Percentiles rank a stretch among this genome's conserved stretches.
Conservation (phyloP, 2,797 vertebrate species). For the Lutra lutra region DNA sequence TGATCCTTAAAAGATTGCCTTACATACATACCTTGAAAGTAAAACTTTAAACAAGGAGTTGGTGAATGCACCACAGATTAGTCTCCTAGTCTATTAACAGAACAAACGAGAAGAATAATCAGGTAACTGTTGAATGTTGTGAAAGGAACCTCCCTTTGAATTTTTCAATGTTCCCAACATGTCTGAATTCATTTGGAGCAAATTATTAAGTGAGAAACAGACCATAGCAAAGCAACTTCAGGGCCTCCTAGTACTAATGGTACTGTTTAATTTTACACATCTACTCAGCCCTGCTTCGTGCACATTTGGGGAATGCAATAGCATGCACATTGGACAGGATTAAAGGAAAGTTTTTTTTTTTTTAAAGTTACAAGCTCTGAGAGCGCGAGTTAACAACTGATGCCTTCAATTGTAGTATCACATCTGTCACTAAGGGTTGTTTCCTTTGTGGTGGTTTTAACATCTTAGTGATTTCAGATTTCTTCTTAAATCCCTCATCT, state of each 20-base stretch:
- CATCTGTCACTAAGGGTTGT: not conserved
- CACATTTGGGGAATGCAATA: constrained; percentile 68
- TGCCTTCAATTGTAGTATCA: not conserved
- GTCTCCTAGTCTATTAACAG: not conserved
- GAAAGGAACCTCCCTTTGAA: constrained; percentile 60
- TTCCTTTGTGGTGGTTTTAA: constrained; percentile 8
- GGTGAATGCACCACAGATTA: not conserved
- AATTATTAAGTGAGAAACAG: constrained; percentile 71
- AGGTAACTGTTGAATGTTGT: not conserved
- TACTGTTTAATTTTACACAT: constrained; percentile 75
- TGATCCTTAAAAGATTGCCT: not conserved
- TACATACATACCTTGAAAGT: not conserved
- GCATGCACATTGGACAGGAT: constrained; percentile 61
- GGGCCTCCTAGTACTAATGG: constrained; percentile 68
- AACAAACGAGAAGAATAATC: not conserved
- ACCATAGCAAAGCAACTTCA: constrained; percentile 61
- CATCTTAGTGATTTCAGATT: not conserved
- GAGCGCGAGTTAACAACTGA: not conserved
- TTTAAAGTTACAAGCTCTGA: not conserved
- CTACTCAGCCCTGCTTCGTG: constrained; percentile 71
- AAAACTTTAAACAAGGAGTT: constrained; percentile 31
- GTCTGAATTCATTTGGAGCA: constrained; percentile 66
- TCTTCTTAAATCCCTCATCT: not conserved
- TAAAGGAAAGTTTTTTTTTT: constrained; percentile 55
- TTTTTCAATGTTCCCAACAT: constrained; percentile 71